Percentiles rank a stretch among this genome's conserved stretches.
Conservation (phyloP, 2,797 vertebrate species). For the Macrochelys suwanniensis region DNA sequence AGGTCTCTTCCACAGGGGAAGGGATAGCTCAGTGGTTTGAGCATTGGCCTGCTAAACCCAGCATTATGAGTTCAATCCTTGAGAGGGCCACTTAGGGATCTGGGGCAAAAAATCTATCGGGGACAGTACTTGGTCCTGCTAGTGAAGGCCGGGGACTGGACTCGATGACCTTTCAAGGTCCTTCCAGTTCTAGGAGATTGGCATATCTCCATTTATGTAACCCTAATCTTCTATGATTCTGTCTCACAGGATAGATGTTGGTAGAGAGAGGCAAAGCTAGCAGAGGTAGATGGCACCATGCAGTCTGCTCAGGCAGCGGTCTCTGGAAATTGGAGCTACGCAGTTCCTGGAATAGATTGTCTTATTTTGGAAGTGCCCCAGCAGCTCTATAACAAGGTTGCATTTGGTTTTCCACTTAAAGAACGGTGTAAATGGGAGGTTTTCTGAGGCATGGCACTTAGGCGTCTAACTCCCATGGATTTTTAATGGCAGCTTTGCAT, state of each 20-base stretch:
- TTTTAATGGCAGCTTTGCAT: neutral
- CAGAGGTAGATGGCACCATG: neutral
- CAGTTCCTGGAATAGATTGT: neutral
- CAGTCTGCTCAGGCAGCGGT: accelerated
- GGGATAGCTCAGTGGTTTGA: no score
- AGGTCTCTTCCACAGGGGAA: no score
- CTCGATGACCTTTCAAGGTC: no score
- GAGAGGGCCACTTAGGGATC: no score
- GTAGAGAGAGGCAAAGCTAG: neutral
- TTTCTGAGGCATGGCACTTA: neutral
- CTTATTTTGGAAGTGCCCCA: neutral
- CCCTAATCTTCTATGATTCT: no score
- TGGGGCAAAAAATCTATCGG: no score
- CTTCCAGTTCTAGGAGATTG: no score
- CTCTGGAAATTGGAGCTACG: accelerated
- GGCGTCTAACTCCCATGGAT: neutral
- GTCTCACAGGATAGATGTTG: neutral
- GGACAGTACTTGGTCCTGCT: no score
- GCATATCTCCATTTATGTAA: no score
- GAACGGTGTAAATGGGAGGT: neutral
- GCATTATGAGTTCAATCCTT: no score
- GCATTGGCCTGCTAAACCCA: no score
- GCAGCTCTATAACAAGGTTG: neutral
- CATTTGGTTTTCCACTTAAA: neutral
- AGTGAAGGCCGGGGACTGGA: no score